These are phyloP conservation scores for Agriopis aurantiaria DNA, from an alignment of 2,888 invertebrate species.

Conservation along the genomic window DNA sequence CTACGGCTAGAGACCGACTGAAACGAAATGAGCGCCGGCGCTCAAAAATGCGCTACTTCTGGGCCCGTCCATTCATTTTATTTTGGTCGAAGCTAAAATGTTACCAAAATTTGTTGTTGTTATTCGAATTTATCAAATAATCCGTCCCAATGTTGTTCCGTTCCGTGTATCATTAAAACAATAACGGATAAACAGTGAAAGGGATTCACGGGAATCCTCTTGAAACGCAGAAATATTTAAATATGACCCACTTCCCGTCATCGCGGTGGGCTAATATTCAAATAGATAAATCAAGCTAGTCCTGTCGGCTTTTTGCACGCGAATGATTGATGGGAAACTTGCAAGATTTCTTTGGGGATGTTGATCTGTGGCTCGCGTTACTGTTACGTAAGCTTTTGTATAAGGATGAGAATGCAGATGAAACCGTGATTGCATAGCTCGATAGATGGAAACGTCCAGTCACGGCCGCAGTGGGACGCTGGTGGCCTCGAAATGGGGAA, in stretches of 20 bases:
- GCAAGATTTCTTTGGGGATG: constrained; percentile 65
- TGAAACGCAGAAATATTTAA: constrained; percentile 47
- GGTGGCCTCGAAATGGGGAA: constrained; percentile 48
- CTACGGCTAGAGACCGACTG: too few species aligned
- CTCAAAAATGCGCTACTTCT: too few species aligned
- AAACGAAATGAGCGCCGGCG: too few species aligned
- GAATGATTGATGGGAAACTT: constrained; percentile 74
- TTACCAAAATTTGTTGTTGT: neutral
- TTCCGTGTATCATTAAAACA: constrained; percentile 26
- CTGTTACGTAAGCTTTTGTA: constrained; percentile 66
- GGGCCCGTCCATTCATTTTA: too few species aligned
- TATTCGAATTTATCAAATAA: constrained; percentile 7
- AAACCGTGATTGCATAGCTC: constrained; percentile 54
- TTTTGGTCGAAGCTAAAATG: too few species aligned
- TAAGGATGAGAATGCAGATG: constrained; percentile 62
- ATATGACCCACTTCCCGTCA: constrained; percentile 60
- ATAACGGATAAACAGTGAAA: constrained; percentile 20
- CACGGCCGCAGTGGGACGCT: constrained; percentile 60
- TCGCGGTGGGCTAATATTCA: constrained; percentile 72
- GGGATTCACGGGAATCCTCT: constrained; percentile 22
- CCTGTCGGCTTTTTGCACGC: constrained; percentile 70
- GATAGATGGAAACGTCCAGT: constrained; percentile 62
- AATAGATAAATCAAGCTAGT: constrained; percentile 80
- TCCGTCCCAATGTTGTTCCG: constrained; percentile 10
- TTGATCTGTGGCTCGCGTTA: constrained; percentile 53